Evolutionary conservation across 2,797 vertebrate genomes (phyloP).

Genomic region (Molossus alvarezi): DNA sequence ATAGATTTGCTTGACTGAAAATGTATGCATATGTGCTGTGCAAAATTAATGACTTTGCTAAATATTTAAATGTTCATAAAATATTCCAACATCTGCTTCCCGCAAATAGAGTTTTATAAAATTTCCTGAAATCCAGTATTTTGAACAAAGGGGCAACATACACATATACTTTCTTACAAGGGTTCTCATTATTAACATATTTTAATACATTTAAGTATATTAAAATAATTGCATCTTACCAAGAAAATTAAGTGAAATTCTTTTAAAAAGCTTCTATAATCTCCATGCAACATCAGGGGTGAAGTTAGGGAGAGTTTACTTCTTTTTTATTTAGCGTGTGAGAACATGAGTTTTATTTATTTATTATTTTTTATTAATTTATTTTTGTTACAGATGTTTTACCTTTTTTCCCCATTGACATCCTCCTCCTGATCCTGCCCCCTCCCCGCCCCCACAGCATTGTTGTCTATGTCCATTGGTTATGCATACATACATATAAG

Average conservation of each 20-base stretch:
- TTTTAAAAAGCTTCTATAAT: neutral
- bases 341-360: too few relatives aligned
- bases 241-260: conserved; percentile 29
- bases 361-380: too few relatives aligned
- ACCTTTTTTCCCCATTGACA: too few relatives aligned
- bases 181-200: neutral
- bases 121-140: conserved; percentile 53
- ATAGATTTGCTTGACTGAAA: conserved; percentile 83
- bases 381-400: too few relatives aligned
- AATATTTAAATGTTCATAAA: conserved; percentile 89
- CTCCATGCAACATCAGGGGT: neutral
- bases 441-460: too few relatives aligned
- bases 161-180: neutral
- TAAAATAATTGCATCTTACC: neutral
- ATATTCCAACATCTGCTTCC: conserved; percentile 83
- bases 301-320: neutral
- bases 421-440: too few relatives aligned
- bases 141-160: neutral
- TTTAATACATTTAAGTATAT: conserved; percentile 27
- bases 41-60: conserved; percentile 88
- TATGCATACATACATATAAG: too few relatives aligned
- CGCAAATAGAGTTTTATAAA: conserved; percentile 39
- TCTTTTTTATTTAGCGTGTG: neutral
- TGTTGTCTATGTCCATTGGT: too few relatives aligned
- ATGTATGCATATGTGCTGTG: conserved; percentile 81